Base-by-base conservation (phyloP, 2,797 vertebrate species). In the Helostoma temminkii region DNA sequence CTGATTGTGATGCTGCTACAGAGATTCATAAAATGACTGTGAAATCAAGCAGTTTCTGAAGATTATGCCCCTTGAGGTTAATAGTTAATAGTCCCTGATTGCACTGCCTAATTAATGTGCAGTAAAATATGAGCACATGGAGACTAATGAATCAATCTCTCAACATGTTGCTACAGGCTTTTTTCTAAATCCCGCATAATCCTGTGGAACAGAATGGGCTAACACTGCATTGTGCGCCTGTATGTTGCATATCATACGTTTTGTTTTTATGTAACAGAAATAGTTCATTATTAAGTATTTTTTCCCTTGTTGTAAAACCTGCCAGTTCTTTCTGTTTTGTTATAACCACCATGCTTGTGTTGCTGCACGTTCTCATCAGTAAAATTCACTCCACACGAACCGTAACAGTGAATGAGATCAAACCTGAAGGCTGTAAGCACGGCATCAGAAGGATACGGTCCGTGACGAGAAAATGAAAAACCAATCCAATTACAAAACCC, bases 181-280 rank as follows among this genome's bases (percentile, higher is more conserved):
- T 19, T 63, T 64, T 81, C 62, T 68, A 72, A 58, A 74, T 68
- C n/a, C 53, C 79, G 59, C 56, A 59, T 50, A 70, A 59, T 48
- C 61, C 21, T 45, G 58, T 15, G 37, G 71, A 76, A 58, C 32
- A 83, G 81, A 70, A 58, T 16, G 55, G 68, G 65, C 82, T 60
- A 69, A 47, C 54, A 41, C 60, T 54, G 68, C 74, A 83, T 86
- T 77, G 54, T 39, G 49, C 78, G 58, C 75, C 84, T 80, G 32
- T 47, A 41, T 58, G 67, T 58, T n/a, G 61, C 32, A 53, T 32
- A 61, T 41, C 47, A 50, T 34, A 37, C n/a, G 16, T 67, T 26
- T 30, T 25, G 26, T 52, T 63, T 71, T 58, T 66, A 4, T 28
- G 22, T 42, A 32, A 71, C 21, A 53, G 36, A 36, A 71, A 24